Base-by-base conservation (phyloP, 2,888 invertebrate genomes). In the Cephus rjabovi region DNA sequence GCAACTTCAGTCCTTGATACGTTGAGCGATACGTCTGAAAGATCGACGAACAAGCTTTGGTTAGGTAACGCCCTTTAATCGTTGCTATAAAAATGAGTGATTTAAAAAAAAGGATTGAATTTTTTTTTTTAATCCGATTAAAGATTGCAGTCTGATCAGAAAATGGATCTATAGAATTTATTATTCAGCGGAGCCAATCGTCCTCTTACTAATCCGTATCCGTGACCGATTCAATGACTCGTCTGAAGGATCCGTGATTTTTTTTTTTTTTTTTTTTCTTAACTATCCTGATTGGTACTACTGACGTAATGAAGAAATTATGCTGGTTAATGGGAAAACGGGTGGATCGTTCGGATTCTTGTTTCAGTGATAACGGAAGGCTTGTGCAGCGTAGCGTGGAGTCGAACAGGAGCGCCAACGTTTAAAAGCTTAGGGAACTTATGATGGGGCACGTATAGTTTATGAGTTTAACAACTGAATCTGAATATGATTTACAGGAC, bases 401-500 rank as follows among this genome's bases (percentile, higher is more conserved):
- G 76, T 12, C 75, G 56, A 73, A 35, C 71, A 69, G 70, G 71
- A 71, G 56, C 71, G 23, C 71, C 71, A 23, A 31, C 33, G 33
- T 71, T 56, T 56, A 23, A 56, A 56, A 56, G 2, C 56, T 56
- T 23, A 9, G 23, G 56, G 75, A 80, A 83, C 80, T 81, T 79
- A 79, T 82, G 33, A 34, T 9, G 31, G 3, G 31, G 31, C 71
- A 79, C 70, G 74, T 37, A 77, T 84, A 76, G 79, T 85, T 86
- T 83, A 86, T 83, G 86, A 82, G 81, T 81, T 81, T 80, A 84
- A 84, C 85, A 86, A 86, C 85, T 86, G 86, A 86, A 85, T 86
- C 84, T 82, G 85, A 87, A 84, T 85, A 87, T 88, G 87, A 88
- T 87, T 88, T 88, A 89, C 81, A 78, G 80, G 77, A 76, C 77